phyloP scores from a whole-genome alignment of 35 echinoderm and acorn worm species.

The Lytechinus pictus region DNA sequence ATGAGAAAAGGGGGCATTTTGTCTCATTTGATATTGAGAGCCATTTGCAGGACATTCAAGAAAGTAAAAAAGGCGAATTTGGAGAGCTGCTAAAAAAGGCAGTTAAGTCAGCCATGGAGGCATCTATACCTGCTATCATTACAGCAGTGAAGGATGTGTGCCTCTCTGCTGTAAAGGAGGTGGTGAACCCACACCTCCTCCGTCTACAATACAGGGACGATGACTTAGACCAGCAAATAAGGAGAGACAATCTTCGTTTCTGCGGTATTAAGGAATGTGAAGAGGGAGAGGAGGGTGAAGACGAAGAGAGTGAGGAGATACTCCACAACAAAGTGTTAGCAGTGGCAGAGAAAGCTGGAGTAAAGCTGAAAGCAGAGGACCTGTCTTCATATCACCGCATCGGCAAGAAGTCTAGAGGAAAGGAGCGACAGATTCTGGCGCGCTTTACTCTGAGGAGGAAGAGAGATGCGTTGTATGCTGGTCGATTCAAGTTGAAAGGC shows the following conservation, averaged over 20 bases:
- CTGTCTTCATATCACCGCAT: background rate
- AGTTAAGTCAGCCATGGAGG: background rate
- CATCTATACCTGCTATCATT: background rate
- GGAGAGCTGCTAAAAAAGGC: background rate
- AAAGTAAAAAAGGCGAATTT: background rate
- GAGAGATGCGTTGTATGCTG: background rate
- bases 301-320: background rate
- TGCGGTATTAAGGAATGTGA: background rate
- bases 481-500: background rate
- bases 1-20: background rate
- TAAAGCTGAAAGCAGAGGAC: background rate
- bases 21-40: background rate
- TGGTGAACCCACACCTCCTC: conserved; percentile 23
- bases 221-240: background rate
- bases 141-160: background rate
- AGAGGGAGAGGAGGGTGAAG: background rate
- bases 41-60: background rate
- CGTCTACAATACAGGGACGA: background rate
- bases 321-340: background rate
- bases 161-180: background rate
- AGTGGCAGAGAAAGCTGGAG: background rate
- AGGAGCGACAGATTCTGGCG: background rate
- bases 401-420: background rate
- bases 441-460: background rate
- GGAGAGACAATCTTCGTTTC: background rate